Evolutionary conservation across 2,888 invertebrate genomes (phyloP).

Genomic region (Tinea semifulvella): DNA sequence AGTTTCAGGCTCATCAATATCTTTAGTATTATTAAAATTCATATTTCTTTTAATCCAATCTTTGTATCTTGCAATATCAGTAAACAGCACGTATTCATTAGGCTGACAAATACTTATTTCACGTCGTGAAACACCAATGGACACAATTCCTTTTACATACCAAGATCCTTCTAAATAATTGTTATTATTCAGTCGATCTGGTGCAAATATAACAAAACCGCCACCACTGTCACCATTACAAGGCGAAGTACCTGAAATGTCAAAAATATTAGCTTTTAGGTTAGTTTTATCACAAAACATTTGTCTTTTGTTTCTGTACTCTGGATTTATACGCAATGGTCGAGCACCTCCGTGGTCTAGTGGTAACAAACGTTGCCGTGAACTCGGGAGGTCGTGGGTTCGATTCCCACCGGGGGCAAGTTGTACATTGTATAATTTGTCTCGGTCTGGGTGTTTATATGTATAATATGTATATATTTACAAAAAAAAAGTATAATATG

Average conservation of each 20-base stretch:
- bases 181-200: slow-evolving; percentile 16
- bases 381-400: no score
- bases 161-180: slow-evolving; percentile 25
- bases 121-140: slow-evolving; percentile 25
- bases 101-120: slow-evolving; percentile 30
- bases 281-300: no score
- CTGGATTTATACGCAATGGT: no score
- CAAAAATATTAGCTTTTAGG: no score
- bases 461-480: no score
- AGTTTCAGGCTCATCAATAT: background rate
- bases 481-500: no score
- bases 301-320: no score
- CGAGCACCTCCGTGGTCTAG: no score
- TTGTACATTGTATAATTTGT: no score
- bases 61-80: slow-evolving; percentile 26
- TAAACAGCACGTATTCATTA: slow-evolving; percentile 34
- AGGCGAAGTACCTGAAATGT: slow-evolving; percentile 46
- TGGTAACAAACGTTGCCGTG: no score
- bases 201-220: slow-evolving; percentile 43
- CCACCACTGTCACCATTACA: slow-evolving; percentile 64
- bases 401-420: no score
- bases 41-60: slow-evolving; percentile 20
- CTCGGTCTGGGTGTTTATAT: no score
- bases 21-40: slow-evolving; percentile 1
- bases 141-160: slow-evolving; percentile 36